Percentiles rank a stretch among this genome's conserved stretches.
Conservation (phyloP, 2,113 vertebrate species). For the Ameiurus melas region DNA sequence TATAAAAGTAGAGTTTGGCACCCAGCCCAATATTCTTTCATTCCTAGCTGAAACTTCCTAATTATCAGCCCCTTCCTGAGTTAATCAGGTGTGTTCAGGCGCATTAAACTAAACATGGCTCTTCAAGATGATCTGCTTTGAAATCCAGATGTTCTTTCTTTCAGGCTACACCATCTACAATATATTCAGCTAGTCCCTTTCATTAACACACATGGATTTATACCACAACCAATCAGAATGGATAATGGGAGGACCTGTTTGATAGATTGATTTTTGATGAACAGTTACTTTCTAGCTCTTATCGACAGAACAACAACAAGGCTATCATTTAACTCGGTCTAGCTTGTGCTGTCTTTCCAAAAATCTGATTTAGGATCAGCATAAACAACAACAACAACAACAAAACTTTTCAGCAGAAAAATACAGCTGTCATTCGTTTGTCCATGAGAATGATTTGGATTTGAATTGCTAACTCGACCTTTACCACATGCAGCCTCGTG, state of each 20-base stretch:
- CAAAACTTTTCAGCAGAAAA: background rate
- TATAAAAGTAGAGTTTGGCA: background rate
- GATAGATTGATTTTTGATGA: background rate
- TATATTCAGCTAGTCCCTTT: background rate
- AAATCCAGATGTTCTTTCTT: background rate
- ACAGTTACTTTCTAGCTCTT: background rate
- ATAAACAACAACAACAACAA: background rate
- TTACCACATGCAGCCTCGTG: constrained; percentile 18
- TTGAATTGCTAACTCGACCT: constrained; percentile 43
- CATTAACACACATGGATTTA: background rate
- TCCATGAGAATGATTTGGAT: background rate
- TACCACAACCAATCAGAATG: background rate
- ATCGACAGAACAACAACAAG: background rate
- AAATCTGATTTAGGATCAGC: background rate
- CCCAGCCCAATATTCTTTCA: background rate
- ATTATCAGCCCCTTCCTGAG: background rate
- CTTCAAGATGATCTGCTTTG: background rate
- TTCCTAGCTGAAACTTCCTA: background rate
- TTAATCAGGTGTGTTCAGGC: background rate
- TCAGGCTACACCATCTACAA: background rate
- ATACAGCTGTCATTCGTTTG: background rate
- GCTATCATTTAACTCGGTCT: background rate
- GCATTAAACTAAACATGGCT: background rate
- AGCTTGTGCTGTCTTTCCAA: background rate
- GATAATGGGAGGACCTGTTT: background rate